These are phyloP conservation scores for Scrobipalpa atriplicella DNA, from an alignment of 2,888 invertebrate genomes.

Conservation along the genomic window DNA sequence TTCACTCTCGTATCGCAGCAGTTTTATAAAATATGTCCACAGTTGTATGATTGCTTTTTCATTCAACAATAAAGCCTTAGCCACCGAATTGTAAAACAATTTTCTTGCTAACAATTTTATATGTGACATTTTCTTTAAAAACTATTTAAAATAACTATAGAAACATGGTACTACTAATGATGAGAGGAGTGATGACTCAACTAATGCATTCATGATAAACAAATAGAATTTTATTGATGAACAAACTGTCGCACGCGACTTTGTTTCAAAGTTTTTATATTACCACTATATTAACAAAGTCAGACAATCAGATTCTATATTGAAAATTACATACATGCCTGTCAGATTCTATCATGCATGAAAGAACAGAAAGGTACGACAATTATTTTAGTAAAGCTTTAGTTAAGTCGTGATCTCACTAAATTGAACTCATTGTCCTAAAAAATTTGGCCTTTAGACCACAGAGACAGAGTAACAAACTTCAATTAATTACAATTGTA, in stretches of 20 bases:
- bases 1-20: slow-evolving; percentile 26
- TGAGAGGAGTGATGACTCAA: not conserved
- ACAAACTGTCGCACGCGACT: not conserved
- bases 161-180: not conserved
- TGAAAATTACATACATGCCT: too few species aligned
- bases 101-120: slow-evolving; percentile 15
- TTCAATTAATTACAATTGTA: too few species aligned
- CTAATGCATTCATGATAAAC: not conserved
- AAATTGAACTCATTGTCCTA: too few species aligned
- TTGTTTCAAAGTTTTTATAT: not conserved
- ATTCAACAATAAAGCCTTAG: slow-evolving; percentile 22
- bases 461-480: too few species aligned
- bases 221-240: slow-evolving; percentile 2
- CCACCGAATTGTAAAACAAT: slow-evolving; percentile 29
- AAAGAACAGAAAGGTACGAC: too few species aligned
- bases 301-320: too few species aligned
- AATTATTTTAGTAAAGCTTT: too few species aligned
- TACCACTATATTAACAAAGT: too few species aligned
- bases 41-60: slow-evolving; percentile 28
- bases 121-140: not conserved
- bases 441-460: too few species aligned
- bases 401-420: too few species aligned
- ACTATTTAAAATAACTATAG: not conserved
- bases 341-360: too few species aligned
- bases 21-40: slow-evolving; percentile 32